Conservation (phyloP, 2,113 vertebrate genomes). For the Paramisgurnus dabryanus region DNA sequence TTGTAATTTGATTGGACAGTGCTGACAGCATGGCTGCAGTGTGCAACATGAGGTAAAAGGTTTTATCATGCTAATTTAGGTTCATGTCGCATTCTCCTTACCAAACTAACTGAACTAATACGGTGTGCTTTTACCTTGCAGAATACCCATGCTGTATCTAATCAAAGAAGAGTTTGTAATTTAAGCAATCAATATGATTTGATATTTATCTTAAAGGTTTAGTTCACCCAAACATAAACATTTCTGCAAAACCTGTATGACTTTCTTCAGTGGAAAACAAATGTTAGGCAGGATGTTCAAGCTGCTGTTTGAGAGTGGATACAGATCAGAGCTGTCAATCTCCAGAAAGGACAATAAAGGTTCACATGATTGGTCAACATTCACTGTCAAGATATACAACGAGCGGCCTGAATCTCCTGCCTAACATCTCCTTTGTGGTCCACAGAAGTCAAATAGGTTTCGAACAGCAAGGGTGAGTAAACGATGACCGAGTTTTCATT, state of each 20-base stretch:
- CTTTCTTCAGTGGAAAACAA: no score
- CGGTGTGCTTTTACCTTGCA: slow-evolving; percentile 14
- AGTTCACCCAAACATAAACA: not conserved
- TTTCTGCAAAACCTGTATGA: not conserved
- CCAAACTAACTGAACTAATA: slow-evolving; percentile 28
- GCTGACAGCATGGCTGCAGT: slow-evolving; percentile 41
- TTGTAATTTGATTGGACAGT: slow-evolving; percentile 38
- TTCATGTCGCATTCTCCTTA: slow-evolving; percentile 2
- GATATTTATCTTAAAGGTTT: not conserved
- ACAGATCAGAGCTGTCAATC: not conserved
- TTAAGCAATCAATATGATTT: not conserved
- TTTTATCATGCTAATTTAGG: slow-evolving; percentile 19
- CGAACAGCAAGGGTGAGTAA: no score
- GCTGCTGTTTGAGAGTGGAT: no score
- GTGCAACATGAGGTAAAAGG: slow-evolving; percentile 42
- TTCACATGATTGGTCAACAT: not conserved
- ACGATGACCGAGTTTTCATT: no score
- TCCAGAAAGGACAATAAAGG: not conserved
- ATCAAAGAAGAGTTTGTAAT: not conserved
- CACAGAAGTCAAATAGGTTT: no score
- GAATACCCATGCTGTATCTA: not conserved
- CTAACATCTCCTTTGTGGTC: not conserved
- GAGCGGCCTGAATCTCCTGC: not conserved
- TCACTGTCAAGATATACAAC: no score
- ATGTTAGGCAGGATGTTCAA: no score